Evolutionary conservation across 1,140 invertebrate species (phyloP).

Genomic region (Popillia japonica): DNA sequence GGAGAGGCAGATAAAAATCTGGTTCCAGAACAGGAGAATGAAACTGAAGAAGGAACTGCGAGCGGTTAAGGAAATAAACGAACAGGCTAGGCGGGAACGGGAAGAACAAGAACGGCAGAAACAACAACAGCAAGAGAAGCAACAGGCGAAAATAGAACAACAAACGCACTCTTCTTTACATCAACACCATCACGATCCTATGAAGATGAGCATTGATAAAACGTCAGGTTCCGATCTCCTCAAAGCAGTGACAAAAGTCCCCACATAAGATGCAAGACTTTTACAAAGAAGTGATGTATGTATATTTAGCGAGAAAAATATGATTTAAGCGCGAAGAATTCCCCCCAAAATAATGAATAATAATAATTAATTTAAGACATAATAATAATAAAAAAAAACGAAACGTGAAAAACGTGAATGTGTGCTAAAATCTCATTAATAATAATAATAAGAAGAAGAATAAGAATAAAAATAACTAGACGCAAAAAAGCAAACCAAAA

Average conservation of each 20-base stretch:
- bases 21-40: conserved; percentile 98
- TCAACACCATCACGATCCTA: conserved; percentile 67
- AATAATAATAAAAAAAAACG: not conserved
- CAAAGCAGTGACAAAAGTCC: conserved; percentile 62
- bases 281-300: conserved; percentile 27
- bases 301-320: conserved; percentile 20
- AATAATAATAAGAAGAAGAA: too few species aligned
- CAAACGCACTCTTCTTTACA: conserved; percentile 63
- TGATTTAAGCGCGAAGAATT: not conserved
- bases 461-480: too few species aligned
- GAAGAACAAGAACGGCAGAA: conserved; percentile 92
- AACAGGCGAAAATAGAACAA: conserved; percentile 72
- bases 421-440: not conserved
- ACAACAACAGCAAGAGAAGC: conserved; percentile 87
- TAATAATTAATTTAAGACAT: too few species aligned
- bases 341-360: not conserved
- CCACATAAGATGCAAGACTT: conserved; percentile 58
- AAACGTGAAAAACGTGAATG: conserved; percentile 25
- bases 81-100: conserved; percentile 87
- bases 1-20: conserved; percentile 97
- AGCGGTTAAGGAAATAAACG: conserved; percentile 94
- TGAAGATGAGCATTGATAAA: conserved; percentile 63
- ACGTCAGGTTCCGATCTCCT: conserved; percentile 55
- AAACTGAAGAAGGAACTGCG: conserved; percentile 96
- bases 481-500: not conserved